These are phyloP conservation scores for Microctonus brassicae DNA, from an alignment of 2,888 invertebrate genomes.

Conservation along the genomic window DNA sequence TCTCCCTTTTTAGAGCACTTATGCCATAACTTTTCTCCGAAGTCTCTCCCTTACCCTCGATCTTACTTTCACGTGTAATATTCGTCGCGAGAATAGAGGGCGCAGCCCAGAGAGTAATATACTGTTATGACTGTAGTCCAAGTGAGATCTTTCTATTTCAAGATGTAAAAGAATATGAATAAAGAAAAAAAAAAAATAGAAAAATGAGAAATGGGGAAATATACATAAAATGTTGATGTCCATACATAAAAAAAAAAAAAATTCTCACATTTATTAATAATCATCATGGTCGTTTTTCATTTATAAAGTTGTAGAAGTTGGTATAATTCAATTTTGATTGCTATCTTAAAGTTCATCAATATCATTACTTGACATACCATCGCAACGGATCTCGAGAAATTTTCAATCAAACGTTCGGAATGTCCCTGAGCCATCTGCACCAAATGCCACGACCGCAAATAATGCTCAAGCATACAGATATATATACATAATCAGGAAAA, in stretches of 20 bases:
- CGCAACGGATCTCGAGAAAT: slow-evolving; percentile 64
- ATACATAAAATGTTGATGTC: neutral
- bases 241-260: too few species aligned
- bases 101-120: slow-evolving; percentile 39
- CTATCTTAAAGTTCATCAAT: slow-evolving; percentile 2
- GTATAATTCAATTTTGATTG: neutral
- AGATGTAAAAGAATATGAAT: slow-evolving; percentile 1
- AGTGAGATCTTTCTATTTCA: slow-evolving; percentile 32
- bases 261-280: neutral
- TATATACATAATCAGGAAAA: neutral
- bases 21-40: slow-evolving; percentile 47
- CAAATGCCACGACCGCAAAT: slow-evolving; percentile 61
- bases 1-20: slow-evolving; percentile 46
- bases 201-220: neutral
- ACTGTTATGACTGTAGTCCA: slow-evolving; percentile 37
- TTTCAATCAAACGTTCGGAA: slow-evolving; percentile 69
- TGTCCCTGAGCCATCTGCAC: slow-evolving; percentile 52
- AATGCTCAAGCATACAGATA: slow-evolving; percentile 57
- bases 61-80: slow-evolving; percentile 46
- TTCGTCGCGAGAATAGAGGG: slow-evolving; percentile 44
- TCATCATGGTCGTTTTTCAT: neutral
- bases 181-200: neutral
- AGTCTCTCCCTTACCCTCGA: slow-evolving; percentile 32
- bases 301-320: slow-evolving; percentile 8
- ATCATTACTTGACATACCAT: slow-evolving; percentile 54